phyloP scores from a whole-genome alignment of 2,113 vertebrate species.

The Scopus umbretta region DNA sequence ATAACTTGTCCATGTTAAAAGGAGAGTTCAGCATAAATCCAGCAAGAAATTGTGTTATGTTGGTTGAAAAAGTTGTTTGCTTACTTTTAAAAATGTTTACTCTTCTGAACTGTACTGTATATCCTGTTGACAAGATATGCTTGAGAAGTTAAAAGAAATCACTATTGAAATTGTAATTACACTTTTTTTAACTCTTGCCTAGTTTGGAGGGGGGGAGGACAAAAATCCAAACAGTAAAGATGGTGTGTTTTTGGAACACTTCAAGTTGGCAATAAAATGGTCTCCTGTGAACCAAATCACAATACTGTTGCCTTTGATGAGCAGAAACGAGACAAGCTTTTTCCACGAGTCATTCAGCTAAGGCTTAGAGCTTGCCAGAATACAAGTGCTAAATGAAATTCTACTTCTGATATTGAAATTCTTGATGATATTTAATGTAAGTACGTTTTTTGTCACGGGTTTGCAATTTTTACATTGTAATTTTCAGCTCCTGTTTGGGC shows the following conservation, averaged over 20 bases:
- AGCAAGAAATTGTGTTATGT: conserved; percentile 64
- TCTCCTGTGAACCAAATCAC: conserved; percentile 40
- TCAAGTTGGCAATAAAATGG: conserved; percentile 46
- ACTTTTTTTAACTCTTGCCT: conserved; percentile 33
- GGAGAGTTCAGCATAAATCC: conserved; percentile 55
- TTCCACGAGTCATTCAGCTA: neutral
- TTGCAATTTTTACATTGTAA: conserved; percentile 53
- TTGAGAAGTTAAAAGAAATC: conserved; percentile 45
- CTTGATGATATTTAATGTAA: conserved; percentile 47
- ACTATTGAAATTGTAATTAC: conserved; percentile 44
- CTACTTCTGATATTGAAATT: conserved; percentile 33
- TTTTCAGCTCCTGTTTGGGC: conserved; percentile 51
- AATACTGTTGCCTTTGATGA: conserved; percentile 33
- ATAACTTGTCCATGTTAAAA: conserved; percentile 49
- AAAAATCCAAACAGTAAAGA: neutral
- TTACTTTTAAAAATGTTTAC: conserved; percentile 62
- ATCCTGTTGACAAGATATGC: conserved; percentile 56
- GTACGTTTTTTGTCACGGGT: conserved; percentile 57
- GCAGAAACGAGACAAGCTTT: neutral
- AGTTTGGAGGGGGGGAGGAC: neutral
- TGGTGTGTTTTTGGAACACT: neutral
- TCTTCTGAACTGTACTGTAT: conserved; percentile 59
- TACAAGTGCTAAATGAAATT: neutral
- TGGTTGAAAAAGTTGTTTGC: conserved; percentile 68
- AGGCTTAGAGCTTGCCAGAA: neutral